phyloP scores from a whole-genome alignment of 1,140 invertebrate species.

The Pectinophora gossypiella region DNA sequence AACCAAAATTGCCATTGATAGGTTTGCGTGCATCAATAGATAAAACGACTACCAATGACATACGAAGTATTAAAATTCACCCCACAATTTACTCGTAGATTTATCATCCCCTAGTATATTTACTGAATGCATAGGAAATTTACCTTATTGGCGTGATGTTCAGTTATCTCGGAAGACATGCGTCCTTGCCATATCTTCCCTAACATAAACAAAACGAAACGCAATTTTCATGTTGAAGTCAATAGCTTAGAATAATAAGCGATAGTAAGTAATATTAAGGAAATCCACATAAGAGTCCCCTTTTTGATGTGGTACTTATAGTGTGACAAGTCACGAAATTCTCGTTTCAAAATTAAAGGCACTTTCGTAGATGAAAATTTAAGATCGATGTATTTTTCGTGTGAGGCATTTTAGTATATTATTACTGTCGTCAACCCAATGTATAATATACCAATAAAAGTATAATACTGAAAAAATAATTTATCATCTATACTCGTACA shows the following conservation, averaged over 20 bases:
- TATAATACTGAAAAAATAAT: too few relatives aligned
- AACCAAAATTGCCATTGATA: not conserved
- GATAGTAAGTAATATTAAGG: constrained; percentile 62
- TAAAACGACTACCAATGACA: not conserved
- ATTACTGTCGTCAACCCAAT: too few relatives aligned
- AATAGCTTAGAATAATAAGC: constrained; percentile 72
- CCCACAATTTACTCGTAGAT: constrained; percentile 3
- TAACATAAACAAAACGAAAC: constrained; percentile 63
- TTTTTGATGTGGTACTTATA: too few relatives aligned
- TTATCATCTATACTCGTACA: too few relatives aligned
- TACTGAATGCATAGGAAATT: constrained; percentile 31
- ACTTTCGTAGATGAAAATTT: too few relatives aligned
- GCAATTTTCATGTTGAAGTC: constrained; percentile 69
- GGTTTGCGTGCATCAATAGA: not conserved
- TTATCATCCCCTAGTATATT: constrained; percentile 27
- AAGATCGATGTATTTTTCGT: too few relatives aligned
- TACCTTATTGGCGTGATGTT: constrained; percentile 30
- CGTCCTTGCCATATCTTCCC: constrained; percentile 37
- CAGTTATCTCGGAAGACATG: constrained; percentile 35
- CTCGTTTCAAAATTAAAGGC: too few relatives aligned
- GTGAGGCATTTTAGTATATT: too few relatives aligned
- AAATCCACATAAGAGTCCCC: constrained; percentile 41
- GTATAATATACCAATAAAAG: too few relatives aligned
- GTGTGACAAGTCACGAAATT: too few relatives aligned
- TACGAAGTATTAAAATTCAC: constrained; percentile 19